Evolutionary conservation across 2,797 vertebrate genomes (phyloP), one percentile per base, ranked within the genome.

Genomic region (Muscicapa striata): DNA sequence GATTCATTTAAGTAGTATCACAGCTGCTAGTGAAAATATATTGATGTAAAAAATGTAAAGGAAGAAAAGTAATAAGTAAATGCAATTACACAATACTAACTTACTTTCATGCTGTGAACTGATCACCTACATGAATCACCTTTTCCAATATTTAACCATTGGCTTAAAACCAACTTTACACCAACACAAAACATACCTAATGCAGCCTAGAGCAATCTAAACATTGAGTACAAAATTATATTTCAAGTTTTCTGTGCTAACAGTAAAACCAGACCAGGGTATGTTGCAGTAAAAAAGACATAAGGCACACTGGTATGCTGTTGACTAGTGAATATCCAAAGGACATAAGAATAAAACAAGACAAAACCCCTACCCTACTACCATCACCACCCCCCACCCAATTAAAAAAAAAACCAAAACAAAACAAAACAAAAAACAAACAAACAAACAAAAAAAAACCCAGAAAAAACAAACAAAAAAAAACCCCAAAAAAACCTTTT

Each of bases 351-450:
- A 45, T 34, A 67, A 67, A 59, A 11, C 2, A 51, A 55, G 8
- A 48, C 8, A 67, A 38, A 30, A 4, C 0, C 1, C 7, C 20
- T 5, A 11, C 5, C 5, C 6, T 24, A 19, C 15, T 13, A 13
- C 3, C 48, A 27, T 10, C 10, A 8, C 2, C 2, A 5, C 2
- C 6, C 3, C 19, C 2, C 16, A 18, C 3, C 34, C 34, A 34
- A 38, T 38, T 5, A 38, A 38, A 38, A 2, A 54, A 55, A 43
- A 59, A 49, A 21, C 5, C 7, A 7, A 30, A 32, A 32, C 17
- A n/a, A n/a, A n/a, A n/a, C n/a, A n/a, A 51, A 27, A 51, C 5
- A 51, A 51, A 51, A 29, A 18, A 46, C 11, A 46, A 23, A 45
- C 24, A n/a, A n/a, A 6, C 1, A 2, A 6, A 4, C 34, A 34